Base-by-base conservation (phyloP, 2,797 vertebrate genomes). In the Falco novaeseelandiae region DNA sequence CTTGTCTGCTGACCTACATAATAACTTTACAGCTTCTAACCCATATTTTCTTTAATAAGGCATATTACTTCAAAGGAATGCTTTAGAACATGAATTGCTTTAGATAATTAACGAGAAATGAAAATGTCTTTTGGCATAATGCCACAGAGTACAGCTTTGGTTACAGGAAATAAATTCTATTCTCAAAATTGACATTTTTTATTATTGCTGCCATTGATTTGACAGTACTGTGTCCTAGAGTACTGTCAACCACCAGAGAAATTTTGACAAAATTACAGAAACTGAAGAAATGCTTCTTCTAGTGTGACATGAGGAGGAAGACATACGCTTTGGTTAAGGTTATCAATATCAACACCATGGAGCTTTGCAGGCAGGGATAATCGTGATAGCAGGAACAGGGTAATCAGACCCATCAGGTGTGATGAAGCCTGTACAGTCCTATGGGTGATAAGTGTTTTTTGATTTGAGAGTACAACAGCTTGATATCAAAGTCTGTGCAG, bases 81-180 rank as follows among this genome's bases (percentile, higher is more conserved):
- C 19, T 83, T 93, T 83, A 77, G 27, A 91, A 70, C 7, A 36
- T 61, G 16, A 83, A 70, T 80, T 92, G 16, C 49, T 87, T 72
- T 29, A 63, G 29, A 48, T 78, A 80, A 85, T 71, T 82, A 62
- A 80, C 67, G 46, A 92, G 38, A 92, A 95, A 85, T 73, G 16
- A 80, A 85, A 87, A 57, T 84, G 19, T 1, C 5, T 85, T 93
- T 81, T 88, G 79, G 46, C 57, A 44, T 65, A 69, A 12, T 67
- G 49, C 65, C 40, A 81, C 2, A 4, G 44, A 65, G 21, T 30
- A 71, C 44, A 74, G 29, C 8, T 95, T 93, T 74, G 10, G 14
- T 78, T 93, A 67, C 25, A 95, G 69, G 49, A 93, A 89, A 92
- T 70, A 71, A 78, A 79, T 72, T 69, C 61, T 6, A 16, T 78